A percentile compares a stretch with the other conserved stretches of the same genome.
Evolutionary conservation across 1,140 invertebrate species (phyloP).

Genomic region (Drosophila pandora): DNA sequence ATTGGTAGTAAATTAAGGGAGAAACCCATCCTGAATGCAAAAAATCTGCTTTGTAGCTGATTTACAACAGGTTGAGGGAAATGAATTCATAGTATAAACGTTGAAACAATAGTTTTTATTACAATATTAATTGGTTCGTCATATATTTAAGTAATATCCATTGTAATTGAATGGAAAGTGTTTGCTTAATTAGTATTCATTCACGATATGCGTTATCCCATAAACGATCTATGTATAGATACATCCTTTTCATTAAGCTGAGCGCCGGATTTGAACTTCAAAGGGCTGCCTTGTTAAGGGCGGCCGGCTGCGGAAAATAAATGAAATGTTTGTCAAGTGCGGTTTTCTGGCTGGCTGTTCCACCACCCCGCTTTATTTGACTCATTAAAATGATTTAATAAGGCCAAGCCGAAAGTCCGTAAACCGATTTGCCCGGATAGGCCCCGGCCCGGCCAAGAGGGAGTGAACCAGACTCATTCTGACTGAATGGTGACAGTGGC

Average conservation of each 20-base stretch:
- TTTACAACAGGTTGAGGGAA: constrained; percentile 15
- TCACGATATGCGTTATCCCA: constrained; percentile 12
- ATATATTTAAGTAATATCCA: constrained; percentile 6
- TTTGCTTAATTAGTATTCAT: constrained; percentile 5
- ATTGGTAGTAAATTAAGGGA: constrained; percentile 46
- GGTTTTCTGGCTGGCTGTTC: constrained; percentile 39
- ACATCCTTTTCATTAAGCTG: constrained; percentile 44
- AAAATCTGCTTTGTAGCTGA: constrained; percentile 26
- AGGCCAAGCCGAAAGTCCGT: constrained; percentile 32
- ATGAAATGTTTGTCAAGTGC: constrained; percentile 68
- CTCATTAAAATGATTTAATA: constrained; percentile 81
- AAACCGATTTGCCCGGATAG: constrained; percentile 26
- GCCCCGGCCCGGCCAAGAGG: constrained; percentile 2
- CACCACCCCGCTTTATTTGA: constrained; percentile 46
- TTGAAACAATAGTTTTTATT: neutral
- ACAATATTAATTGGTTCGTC: neutral
- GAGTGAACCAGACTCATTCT: constrained; percentile 13
- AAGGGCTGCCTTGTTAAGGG: constrained; percentile 37
- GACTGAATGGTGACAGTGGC: constrained; percentile 22
- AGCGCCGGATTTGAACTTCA: constrained; percentile 33
- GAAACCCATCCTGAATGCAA: constrained; percentile 1
- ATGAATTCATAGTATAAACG: neutral
- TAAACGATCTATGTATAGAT: constrained; percentile 37
- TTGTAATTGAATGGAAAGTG: constrained; percentile 4
- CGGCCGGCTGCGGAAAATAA: constrained; percentile 45